A percentile compares a stretch with the other conserved stretches of the same genome.
phyloP scores from a whole-genome alignment of 1,140 invertebrate species.

The Drosophila nasuta region DNA sequence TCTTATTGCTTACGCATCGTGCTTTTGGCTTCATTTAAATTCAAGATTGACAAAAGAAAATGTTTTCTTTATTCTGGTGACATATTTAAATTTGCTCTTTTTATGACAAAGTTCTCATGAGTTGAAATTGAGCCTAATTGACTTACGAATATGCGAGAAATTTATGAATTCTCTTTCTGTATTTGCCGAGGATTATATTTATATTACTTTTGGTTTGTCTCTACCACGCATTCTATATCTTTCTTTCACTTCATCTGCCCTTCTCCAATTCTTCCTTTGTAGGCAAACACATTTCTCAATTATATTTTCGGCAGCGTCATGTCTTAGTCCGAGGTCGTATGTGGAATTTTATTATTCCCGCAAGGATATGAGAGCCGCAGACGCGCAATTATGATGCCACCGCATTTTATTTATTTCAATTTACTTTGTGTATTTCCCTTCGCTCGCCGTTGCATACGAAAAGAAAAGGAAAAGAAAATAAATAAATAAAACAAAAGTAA shows the following conservation, averaged over 20 bases:
- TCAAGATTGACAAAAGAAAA: not conserved
- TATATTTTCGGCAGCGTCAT: slow-evolving; percentile 47
- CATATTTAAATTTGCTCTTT: slow-evolving; percentile 1
- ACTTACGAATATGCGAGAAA: slow-evolving; percentile 31
- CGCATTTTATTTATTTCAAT: slow-evolving; percentile 78
- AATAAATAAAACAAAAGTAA: slow-evolving; percentile 54
- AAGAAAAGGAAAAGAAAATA: slow-evolving; percentile 6
- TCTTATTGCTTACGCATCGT: no score
- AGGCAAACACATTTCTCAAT: slow-evolving; percentile 43
- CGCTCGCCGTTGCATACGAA: not conserved
- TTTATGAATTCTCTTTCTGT: slow-evolving; percentile 57
- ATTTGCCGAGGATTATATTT: slow-evolving; percentile 54
- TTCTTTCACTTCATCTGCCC: not conserved
- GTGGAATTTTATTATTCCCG: slow-evolving; percentile 73
- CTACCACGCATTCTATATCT: not conserved
- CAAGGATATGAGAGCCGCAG: slow-evolving; percentile 50
- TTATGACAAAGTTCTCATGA: not conserved
- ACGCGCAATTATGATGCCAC: slow-evolving; percentile 72
- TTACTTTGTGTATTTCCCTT: slow-evolving; percentile 44
- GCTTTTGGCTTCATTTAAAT: no score
- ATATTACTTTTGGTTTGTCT: slow-evolving; percentile 24
- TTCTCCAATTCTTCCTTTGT: not conserved
- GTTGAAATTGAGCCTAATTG: slow-evolving; percentile 11
- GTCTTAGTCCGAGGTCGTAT: slow-evolving; percentile 48
- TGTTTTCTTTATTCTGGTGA: not conserved